A percentile compares a stretch with the other conserved stretches of the same genome.
phyloP scores from a whole-genome alignment of 2,797 vertebrate genomes.

The Onychomys leucogaster region DNA sequence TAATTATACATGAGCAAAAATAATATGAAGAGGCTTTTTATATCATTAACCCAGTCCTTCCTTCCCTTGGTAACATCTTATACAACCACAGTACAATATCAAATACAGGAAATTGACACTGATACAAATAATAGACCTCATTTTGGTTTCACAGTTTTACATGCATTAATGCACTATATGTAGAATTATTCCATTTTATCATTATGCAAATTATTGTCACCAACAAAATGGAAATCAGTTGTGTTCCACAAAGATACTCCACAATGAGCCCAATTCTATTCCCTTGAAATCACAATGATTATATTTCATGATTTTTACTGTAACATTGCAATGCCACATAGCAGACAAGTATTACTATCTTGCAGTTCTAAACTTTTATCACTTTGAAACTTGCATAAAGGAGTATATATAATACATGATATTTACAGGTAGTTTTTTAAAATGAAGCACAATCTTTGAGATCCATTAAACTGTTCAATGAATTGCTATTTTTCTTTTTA shows the following conservation, averaged over 20 bases:
- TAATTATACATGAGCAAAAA: slow-evolving; percentile 50
- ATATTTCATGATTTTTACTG: background rate
- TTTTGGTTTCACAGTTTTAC: slow-evolving; percentile 23
- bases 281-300: slow-evolving; percentile 8
- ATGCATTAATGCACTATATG: background rate
- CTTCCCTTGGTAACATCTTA: background rate
- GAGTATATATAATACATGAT: background rate
- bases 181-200: background rate
- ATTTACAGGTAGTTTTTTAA: background rate
- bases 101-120: slow-evolving; percentile 15
- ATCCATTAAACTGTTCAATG: background rate
- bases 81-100: background rate
- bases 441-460: background rate
- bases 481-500: background rate
- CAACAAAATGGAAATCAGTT: slow-evolving; percentile 10
- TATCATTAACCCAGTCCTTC: background rate
- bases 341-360: background rate
- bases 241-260: background rate
- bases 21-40: slow-evolving; percentile 11
- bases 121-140: background rate
- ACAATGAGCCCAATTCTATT: background rate
- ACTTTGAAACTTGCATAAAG: slow-evolving; percentile 46
- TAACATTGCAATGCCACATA: background rate
- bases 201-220: slow-evolving; percentile 24
- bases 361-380: slow-evolving; percentile 40